Percentiles rank a stretch among this genome's conserved stretches.
Evolutionary conservation across 35 echinoderm and acorn worm species (phyloP).

Genomic region (Acanthaster planci): DNA sequence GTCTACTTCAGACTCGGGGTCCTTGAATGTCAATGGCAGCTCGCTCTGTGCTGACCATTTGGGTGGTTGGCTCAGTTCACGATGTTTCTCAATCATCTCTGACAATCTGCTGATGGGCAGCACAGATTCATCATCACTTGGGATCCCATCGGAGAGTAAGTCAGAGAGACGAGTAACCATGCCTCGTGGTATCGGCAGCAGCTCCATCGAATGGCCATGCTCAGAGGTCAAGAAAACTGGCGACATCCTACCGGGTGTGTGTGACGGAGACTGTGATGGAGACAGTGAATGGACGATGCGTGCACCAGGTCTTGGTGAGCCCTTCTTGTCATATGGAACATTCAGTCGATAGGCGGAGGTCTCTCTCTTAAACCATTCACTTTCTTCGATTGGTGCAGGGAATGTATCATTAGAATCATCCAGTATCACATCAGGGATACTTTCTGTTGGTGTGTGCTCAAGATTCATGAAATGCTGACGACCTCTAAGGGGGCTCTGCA

Average conservation of each 20-base stretch:
- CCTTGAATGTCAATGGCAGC: neutral
- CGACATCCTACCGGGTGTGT: slow-evolving; percentile 6
- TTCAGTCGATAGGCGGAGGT: slow-evolving; percentile 28
- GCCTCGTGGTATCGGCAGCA: slow-evolving; percentile 41
- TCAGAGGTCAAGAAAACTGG: neutral
- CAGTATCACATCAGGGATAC: slow-evolving; percentile 1
- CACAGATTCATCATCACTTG: slow-evolving; percentile 35
- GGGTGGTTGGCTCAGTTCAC: neutral
- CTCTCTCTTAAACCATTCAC: slow-evolving; percentile 33
- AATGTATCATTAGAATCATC: neutral
- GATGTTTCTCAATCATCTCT: neutral
- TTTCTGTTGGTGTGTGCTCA: slow-evolving; percentile 36
- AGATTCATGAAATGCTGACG: slow-evolving; percentile 24
- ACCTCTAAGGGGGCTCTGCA: slow-evolving; percentile 1
- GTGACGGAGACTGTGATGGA: slow-evolving; percentile 22
- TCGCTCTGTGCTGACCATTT: neutral
- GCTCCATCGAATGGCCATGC: neutral
- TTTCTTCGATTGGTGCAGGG: neutral
- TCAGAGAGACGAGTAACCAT: slow-evolving; percentile 70
- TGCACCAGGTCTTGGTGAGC: slow-evolving; percentile 13
- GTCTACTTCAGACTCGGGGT: slow-evolving; percentile 53
- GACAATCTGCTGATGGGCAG: neutral
- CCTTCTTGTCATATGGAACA: slow-evolving; percentile 50
- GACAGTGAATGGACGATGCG: neutral
- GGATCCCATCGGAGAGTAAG: slow-evolving; percentile 32